These are phyloP conservation scores for Eurosta solidaginis DNA, from an alignment of 1,140 invertebrate genomes.

Conservation along the genomic window DNA sequence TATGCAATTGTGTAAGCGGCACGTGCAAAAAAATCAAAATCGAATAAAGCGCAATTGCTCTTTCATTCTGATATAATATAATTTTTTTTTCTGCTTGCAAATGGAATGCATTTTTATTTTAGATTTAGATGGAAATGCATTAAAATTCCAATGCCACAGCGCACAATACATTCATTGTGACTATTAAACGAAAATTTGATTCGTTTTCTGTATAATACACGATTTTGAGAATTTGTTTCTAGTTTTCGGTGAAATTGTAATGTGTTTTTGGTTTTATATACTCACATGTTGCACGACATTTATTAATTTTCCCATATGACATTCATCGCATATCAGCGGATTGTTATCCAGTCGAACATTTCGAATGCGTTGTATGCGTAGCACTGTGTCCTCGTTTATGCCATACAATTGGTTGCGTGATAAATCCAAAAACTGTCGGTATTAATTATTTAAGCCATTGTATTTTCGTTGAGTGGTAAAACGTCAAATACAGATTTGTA, in stretches of 20 bases:
- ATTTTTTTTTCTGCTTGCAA: no score
- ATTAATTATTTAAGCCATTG: background rate
- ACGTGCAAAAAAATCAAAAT: no score
- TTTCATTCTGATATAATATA: no score
- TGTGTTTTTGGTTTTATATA: constrained; percentile 4
- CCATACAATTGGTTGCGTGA: constrained; percentile 67
- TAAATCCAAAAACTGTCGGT: constrained; percentile 63
- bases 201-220: background rate
- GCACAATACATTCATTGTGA: no score
- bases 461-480: no score
- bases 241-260: background rate
- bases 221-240: background rate
- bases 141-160: no score
- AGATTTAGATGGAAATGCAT: no score
- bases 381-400: constrained; percentile 62
- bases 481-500: no score
- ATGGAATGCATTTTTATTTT: no score
- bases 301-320: constrained; percentile 63
- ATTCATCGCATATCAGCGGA: constrained; percentile 70
- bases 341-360: constrained; percentile 66
- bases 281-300: constrained; percentile 57
- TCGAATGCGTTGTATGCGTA: constrained; percentile 60
- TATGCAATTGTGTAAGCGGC: no score
- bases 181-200: no score
- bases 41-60: no score